Conservation (phyloP, 2,888 invertebrate species). For the Athetis lepigone region DNA sequence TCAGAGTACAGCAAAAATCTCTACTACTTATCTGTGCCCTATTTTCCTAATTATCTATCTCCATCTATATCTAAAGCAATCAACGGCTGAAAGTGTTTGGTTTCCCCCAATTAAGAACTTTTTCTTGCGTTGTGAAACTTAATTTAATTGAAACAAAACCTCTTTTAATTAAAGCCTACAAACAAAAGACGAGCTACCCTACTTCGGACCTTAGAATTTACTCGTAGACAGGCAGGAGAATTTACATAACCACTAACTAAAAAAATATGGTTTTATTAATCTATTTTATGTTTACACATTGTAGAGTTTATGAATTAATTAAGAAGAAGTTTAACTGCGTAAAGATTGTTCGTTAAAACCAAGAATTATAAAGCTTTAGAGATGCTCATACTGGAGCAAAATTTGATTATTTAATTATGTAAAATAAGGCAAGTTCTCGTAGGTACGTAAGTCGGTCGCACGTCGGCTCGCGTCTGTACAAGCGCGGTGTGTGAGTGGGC, state of each 20-base stretch:
- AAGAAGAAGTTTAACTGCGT: neutral
- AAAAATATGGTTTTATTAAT: slow-evolving; percentile 21
- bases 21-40: neutral
- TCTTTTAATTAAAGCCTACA: slow-evolving; percentile 62
- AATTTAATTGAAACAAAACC: slow-evolving; percentile 64
- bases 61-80: slow-evolving; percentile 16
- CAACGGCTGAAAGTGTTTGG: slow-evolving; percentile 45
- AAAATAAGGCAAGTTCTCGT: slow-evolving; percentile 24
- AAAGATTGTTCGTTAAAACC: slow-evolving; percentile 12
- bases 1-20: neutral
- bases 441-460: slow-evolving; percentile 13
- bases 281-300: neutral
- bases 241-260: slow-evolving; percentile 33
- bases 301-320: neutral
- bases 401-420: slow-evolving; percentile 46
- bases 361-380: slow-evolving; percentile 24
- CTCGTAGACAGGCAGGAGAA: slow-evolving; percentile 28
- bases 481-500: slow-evolving; percentile 36
- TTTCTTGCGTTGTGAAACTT: slow-evolving; percentile 47
- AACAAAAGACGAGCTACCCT: slow-evolving; percentile 52
- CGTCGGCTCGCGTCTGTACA: slow-evolving; percentile 9
- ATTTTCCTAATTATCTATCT: slow-evolving; percentile 16
- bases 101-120: slow-evolving; percentile 48
- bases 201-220: slow-evolving; percentile 40
- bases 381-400: slow-evolving; percentile 9